Base-by-base conservation (phyloP, 2,797 vertebrate genomes). In the Anolis apletophallus region DNA sequence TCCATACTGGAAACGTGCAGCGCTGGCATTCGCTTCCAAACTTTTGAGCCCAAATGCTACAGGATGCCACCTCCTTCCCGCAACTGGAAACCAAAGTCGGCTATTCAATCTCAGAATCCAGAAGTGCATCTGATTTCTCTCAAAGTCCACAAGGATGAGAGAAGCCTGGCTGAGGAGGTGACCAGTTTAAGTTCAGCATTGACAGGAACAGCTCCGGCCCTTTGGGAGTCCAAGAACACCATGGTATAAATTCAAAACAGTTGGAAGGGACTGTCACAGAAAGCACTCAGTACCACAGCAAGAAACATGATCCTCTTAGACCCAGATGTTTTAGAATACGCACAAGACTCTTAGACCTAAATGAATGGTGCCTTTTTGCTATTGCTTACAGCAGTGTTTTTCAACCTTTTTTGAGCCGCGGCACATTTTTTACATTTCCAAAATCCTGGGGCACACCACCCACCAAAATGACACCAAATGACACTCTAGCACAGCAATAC, bases 231-330 rank as follows among this genome's bases (percentile, higher is more conserved):
- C 0, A 0, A 90, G 84, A 90, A 89, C 91, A 89, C 85, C 88
- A 71, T 88, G 77, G 85, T 12, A 87, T 89, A 85, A 94, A 93
- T 94, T 93, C 93, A 87, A 91, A 91, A 84, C 91, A 92, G 89
- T 74, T 88, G 88, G 88, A 80, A 50, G 90, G 85, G 88, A 86
- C 83, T 88, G 64, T 57, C 87, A 89, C 89, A 81, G 90, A 90
- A 91, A 87, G 87, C 90, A 83, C 88, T 93, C 89, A 86, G 83
- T 85, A 85, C 89, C 81, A 90, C 82, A 90, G 86, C 91, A 93
- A 92, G 85, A 88, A 88, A 89, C 91, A 88, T 74, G 73, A 85
- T 88, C 54, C 86, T 90, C 34, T 36, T 32, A 89, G 74, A 90
- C 87, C 64, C 9, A 12, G 84, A 92, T 0, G 61, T 46, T 46